phyloP scores from a whole-genome alignment of 2,113 vertebrate genomes.

The Pycnonotus jocosus region DNA sequence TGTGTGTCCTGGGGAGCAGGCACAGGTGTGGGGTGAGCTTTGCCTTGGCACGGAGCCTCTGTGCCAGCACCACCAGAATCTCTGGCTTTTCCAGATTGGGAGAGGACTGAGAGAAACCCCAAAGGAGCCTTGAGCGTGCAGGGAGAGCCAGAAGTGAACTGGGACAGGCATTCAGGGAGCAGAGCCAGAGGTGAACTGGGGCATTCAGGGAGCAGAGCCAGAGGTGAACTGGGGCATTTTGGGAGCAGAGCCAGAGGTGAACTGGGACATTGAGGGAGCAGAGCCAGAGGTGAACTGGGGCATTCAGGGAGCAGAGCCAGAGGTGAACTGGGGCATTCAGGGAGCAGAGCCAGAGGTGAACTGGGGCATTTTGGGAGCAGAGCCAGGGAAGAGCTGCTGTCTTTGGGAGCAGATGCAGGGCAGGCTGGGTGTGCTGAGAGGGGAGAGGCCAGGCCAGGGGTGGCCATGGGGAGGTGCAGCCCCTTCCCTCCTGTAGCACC shows the following conservation, averaged over 20 bases:
- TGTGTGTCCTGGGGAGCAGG: not conserved
- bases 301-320: not conserved
- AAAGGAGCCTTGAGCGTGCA: not conserved
- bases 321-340: not conserved
- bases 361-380: not conserved
- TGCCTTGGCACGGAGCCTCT: not conserved
- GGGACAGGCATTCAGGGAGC: too few relatives aligned
- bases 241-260: too few relatives aligned
- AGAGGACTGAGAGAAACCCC: not conserved
- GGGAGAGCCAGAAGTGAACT: not conserved
- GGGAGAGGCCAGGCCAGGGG: not conserved
- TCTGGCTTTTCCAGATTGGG: not conserved
- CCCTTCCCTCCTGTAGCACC: constrained; percentile 12
- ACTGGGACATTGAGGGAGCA: not conserved
- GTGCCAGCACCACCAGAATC: not conserved
- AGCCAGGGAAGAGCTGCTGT: not conserved
- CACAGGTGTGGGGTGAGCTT: not conserved
- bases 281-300: not conserved
- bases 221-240: too few relatives aligned
- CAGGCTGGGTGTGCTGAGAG: not conserved
- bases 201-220: too few relatives aligned
- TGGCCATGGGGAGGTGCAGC: not conserved
- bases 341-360: not conserved
- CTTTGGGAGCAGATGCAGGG: not conserved
- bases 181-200: too few relatives aligned